A percentile compares a stretch with the other conserved stretches of the same genome.
Evolutionary conservation across 2,888 invertebrate genomes (phyloP).

Genomic region (Ennomos fuscantarius): DNA sequence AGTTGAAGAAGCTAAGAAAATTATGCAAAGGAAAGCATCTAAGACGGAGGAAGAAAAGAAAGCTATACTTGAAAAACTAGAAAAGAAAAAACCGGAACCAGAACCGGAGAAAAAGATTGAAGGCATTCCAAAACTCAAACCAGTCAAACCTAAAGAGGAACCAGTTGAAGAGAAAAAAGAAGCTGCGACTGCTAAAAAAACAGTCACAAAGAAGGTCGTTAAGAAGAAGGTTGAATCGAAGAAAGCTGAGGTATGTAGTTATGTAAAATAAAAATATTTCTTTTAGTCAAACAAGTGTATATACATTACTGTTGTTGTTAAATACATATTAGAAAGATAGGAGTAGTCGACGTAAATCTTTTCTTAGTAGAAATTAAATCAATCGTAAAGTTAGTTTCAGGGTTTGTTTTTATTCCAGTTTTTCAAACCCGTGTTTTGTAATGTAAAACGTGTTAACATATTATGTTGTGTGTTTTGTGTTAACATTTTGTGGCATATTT

Average conservation of each 20-base stretch:
- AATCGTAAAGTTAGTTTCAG: neutral
- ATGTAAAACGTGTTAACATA: conserved; percentile 38
- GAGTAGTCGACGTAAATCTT: conserved; percentile 11
- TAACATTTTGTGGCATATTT: conserved; percentile 71
- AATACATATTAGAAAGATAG: conserved; percentile 6
- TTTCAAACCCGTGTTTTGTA: neutral
- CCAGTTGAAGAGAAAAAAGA: conserved; percentile 76
- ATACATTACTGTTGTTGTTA: conserved; percentile 14
- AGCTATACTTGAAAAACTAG: conserved; percentile 78
- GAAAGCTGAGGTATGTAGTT: conserved; percentile 77
- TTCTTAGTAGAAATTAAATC: conserved; percentile 2
- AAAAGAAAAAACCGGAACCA: conserved; percentile 80
- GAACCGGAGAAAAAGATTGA: conserved; percentile 85
- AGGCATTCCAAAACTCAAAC: conserved; percentile 86
- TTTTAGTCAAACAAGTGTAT: conserved; percentile 16
- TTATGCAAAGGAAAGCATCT: conserved; percentile 76
- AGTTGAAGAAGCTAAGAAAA: conserved; percentile 78
- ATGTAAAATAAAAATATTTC: conserved; percentile 38
- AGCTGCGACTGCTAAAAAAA: conserved; percentile 69
- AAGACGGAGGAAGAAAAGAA: conserved; percentile 82
- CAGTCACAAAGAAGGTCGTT: conserved; percentile 77
- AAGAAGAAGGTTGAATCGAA: conserved; percentile 80
- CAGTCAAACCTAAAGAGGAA: conserved; percentile 82
- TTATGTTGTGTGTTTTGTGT: conserved; percentile 59
- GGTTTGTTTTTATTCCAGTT: neutral